Percentiles rank a stretch among this genome's conserved stretches.
These are phyloP conservation scores for Platycercus adscitus DNA, from an alignment of 2,113 vertebrate species.

Conservation along the genomic window DNA sequence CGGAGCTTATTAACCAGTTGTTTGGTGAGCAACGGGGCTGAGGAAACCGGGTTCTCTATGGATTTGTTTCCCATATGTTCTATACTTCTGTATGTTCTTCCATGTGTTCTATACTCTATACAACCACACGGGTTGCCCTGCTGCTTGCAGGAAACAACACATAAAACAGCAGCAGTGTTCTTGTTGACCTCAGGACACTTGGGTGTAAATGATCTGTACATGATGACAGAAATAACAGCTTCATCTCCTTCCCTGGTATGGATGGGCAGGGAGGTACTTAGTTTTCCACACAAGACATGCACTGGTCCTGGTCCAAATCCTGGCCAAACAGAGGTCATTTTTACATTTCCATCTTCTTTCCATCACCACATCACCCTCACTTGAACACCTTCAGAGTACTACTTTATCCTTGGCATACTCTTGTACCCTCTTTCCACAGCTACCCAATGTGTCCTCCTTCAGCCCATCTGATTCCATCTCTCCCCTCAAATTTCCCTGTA, in stretches of 20 bases:
- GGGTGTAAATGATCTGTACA: not conserved
- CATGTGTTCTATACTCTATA: not conserved
- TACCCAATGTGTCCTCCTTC: not conserved
- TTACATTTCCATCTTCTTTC: not conserved
- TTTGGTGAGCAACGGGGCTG: not conserved
- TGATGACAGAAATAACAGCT: not conserved
- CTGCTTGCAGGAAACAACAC: not conserved
- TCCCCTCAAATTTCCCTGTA: not conserved
- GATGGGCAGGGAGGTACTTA: not conserved
- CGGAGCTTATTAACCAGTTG: constrained; percentile 36
- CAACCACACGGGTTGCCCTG: not conserved
- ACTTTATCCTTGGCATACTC: not conserved
- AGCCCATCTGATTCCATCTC: not conserved
- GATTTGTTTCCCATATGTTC: not conserved
- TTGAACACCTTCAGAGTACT: not conserved
- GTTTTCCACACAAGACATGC: not conserved
- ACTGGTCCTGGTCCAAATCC: not conserved
- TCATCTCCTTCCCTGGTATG: not conserved
- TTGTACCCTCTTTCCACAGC: not conserved
- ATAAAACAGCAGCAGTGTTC: not conserved
- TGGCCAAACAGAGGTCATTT: not conserved
- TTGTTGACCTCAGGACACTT: not conserved
- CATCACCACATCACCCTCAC: not conserved
- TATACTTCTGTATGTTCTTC: not conserved
- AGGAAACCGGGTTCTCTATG: not conserved